Percentiles rank a stretch among this genome's conserved stretches.
Conservation (phyloP, 2,888 invertebrate genomes). For the Onthophagus sagittarius region DNA sequence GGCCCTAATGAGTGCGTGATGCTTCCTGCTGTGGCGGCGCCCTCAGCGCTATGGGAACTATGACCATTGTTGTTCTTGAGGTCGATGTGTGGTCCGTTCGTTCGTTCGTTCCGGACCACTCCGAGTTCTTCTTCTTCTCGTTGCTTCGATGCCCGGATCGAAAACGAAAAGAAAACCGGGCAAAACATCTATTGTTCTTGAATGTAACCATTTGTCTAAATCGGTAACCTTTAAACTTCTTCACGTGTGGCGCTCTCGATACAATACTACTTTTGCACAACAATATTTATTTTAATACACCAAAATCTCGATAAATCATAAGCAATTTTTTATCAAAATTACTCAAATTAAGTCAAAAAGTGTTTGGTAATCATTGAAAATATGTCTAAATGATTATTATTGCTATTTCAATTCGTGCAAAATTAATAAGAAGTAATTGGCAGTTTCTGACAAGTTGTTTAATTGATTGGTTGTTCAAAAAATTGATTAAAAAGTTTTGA, state of each 20-base stretch:
- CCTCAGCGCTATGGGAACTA: slow-evolving; percentile 36
- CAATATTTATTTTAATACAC: neutral
- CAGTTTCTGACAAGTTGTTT: too few species aligned
- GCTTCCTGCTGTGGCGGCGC: slow-evolving; percentile 41
- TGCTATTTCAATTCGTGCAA: too few species aligned
- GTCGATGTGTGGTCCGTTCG: slow-evolving; percentile 43
- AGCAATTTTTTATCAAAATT: too few species aligned
- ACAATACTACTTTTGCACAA: neutral
- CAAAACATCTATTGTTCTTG: neutral
- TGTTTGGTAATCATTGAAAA: too few species aligned
- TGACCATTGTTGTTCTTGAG: slow-evolving; percentile 38
- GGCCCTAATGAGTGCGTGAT: slow-evolving; percentile 48
- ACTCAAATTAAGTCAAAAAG: too few species aligned
- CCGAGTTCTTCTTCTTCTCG: neutral
- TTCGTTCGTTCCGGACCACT: slow-evolving; percentile 23
- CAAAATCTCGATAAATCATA: too few species aligned
- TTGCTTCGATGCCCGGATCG: neutral
- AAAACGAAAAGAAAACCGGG: neutral
- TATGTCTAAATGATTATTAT: too few species aligned
- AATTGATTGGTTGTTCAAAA: too few species aligned
- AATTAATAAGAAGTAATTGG: too few species aligned
- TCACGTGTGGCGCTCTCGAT: neutral
- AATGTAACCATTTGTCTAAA: neutral
- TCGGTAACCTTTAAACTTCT: neutral
- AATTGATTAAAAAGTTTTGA: too few species aligned